Evolutionary conservation across 2,888 invertebrate species (phyloP).

Genomic region (Xylota segnis): DNA sequence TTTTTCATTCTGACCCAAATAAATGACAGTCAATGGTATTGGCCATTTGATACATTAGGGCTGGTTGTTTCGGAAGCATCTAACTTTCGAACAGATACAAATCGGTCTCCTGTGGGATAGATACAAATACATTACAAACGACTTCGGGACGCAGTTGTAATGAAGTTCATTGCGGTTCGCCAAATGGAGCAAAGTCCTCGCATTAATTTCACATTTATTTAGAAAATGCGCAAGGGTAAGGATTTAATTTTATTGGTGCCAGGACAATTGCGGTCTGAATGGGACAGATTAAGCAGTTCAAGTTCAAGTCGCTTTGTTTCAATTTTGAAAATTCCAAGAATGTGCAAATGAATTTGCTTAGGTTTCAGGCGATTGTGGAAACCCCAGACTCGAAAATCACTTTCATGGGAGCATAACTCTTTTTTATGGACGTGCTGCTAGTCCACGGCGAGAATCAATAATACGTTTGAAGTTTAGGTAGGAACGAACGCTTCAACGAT

Average conservation of each 20-base stretch:
- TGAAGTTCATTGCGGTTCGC: constrained; percentile 49
- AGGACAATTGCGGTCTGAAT: not conserved
- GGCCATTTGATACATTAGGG: constrained; percentile 43
- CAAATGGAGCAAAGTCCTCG: constrained; percentile 36
- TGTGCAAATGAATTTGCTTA: not conserved
- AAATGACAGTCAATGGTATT: constrained; percentile 42
- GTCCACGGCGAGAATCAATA: not conserved
- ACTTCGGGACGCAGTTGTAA: constrained; percentile 11
- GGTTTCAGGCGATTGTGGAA: not conserved
- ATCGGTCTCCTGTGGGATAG: constrained; percentile 19
- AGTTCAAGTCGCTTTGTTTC: constrained; percentile 13
- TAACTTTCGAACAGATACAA: constrained; percentile 43
- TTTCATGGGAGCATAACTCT: not conserved
- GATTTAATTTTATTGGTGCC: constrained; percentile 17
- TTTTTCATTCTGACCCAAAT: constrained; percentile 17
- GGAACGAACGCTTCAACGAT: not conserved
- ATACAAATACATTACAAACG: not conserved
- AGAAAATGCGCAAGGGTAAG: constrained; percentile 26
- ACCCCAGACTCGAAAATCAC: not conserved
- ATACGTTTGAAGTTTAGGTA: not conserved
- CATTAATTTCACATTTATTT: constrained; percentile 57
- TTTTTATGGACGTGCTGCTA: not conserved
- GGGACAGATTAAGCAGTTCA: not conserved
- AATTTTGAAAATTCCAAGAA: constrained; percentile 13
- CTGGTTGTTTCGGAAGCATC: constrained; percentile 12